Evolutionary conservation across 2,113 vertebrate genomes (phyloP).

Genomic region (Misgurnus mizolepis): DNA sequence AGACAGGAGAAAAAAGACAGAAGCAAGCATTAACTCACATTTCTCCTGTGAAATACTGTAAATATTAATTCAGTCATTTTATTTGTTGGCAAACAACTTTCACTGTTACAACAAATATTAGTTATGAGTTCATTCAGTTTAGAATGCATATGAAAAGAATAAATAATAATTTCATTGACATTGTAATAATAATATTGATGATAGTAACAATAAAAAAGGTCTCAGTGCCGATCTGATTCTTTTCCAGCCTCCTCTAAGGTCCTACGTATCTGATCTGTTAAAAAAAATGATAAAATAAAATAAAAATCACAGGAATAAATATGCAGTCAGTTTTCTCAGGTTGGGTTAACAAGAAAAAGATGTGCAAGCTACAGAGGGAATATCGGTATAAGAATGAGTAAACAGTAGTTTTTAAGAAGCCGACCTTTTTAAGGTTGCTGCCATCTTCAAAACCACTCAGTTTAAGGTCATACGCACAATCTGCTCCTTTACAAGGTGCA

Average conservation of each 20-base stretch:
- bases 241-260: conserved; percentile 15
- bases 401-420: conserved; percentile 40
- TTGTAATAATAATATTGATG: conserved; percentile 76
- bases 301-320: conserved; percentile 48
- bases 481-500: conserved; percentile 23
- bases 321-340: conserved; percentile 38
- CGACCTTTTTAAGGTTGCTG: conserved; percentile 28
- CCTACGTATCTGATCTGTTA: conserved; percentile 42
- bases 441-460: conserved; percentile 25
- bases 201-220: conserved; percentile 62
- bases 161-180: conserved; percentile 88
- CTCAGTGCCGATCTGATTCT: conserved; percentile 49
- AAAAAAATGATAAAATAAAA: conserved; percentile 33
- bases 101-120: conserved; percentile 99
- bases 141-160: conserved; percentile 97
- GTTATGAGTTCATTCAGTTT: conserved; percentile 98
- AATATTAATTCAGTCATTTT: conserved; percentile 94
- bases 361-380: conserved; percentile 56
- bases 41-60: conserved; percentile 73
- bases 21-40: conserved; percentile 58
- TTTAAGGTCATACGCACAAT: conserved; percentile 4
- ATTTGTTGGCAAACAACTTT: conserved; percentile 99
- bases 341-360: conserved; percentile 41
- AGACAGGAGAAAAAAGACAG: not conserved
- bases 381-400: conserved; percentile 47